Conservation (phyloP, 2,113 vertebrate genomes). For the Ceyx cyanopectus region DNA sequence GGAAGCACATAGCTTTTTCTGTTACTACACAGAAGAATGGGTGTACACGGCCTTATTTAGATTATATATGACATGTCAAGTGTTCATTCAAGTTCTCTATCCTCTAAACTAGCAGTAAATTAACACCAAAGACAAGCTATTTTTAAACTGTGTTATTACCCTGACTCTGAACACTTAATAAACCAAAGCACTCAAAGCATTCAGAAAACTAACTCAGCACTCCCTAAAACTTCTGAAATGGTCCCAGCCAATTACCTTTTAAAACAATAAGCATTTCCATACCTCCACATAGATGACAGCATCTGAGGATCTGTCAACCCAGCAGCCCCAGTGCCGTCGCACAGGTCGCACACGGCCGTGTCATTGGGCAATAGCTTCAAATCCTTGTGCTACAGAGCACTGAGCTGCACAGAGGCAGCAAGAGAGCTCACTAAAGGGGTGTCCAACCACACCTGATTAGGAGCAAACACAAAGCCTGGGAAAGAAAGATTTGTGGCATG, state of each 20-base stretch:
- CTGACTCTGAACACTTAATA: background rate
- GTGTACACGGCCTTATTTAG: background rate
- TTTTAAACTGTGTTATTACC: background rate
- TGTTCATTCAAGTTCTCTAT: background rate
- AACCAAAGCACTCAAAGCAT: constrained; percentile 17
- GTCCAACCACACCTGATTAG: background rate
- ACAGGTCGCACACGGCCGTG: background rate
- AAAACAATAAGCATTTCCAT: background rate
- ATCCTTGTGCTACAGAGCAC: background rate
- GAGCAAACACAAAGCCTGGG: background rate
- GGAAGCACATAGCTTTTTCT: background rate
- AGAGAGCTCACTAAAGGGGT: background rate
- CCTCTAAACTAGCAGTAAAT: constrained; percentile 30
- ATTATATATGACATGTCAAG: background rate
- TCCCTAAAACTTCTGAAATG: background rate
- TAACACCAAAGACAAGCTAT: constrained; percentile 12
- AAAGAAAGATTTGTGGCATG: background rate
- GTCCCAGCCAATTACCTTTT: constrained; percentile 6
- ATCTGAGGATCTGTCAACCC: constrained; percentile 7
- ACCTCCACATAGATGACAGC: background rate
- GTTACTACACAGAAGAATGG: background rate
- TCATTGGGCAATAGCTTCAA: background rate
- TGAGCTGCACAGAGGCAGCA: background rate
- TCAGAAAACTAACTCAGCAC: constrained; percentile 1
- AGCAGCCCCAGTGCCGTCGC: background rate